These are phyloP conservation scores for Dicyrtoma fusca DNA, from an alignment of 2,888 invertebrate genomes.

Conservation along the genomic window DNA sequence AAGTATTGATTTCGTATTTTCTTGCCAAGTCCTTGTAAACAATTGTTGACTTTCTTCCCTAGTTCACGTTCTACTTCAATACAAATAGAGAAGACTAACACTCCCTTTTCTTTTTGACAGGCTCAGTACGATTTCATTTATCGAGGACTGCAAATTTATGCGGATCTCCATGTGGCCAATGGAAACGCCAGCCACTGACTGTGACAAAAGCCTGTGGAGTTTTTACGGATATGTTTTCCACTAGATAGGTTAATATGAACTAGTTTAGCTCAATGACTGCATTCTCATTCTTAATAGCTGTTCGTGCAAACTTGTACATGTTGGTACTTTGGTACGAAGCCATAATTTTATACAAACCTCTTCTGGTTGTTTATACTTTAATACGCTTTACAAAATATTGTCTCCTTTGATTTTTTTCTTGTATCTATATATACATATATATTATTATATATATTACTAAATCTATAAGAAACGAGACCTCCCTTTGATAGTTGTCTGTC, in stretches of 20 bases:
- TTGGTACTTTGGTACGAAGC: constrained; percentile 37
- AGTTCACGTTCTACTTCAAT: neutral
- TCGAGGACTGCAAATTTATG: constrained; percentile 86
- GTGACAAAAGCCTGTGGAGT: constrained; percentile 34
- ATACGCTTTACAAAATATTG: constrained; percentile 39
- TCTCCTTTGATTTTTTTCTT: constrained; percentile 35
- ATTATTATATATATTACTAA: constrained; percentile 6
- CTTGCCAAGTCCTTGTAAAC: neutral
- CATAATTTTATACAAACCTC: constrained; percentile 44
- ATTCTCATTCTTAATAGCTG: constrained; percentile 36
- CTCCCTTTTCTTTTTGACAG: constrained; percentile 63
- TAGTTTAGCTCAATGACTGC: constrained; percentile 34
- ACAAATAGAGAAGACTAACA: constrained; percentile 11
- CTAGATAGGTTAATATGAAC: constrained; percentile 33
- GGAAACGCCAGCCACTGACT: constrained; percentile 54
- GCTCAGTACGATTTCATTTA: constrained; percentile 91
- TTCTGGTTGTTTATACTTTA: constrained; percentile 47
- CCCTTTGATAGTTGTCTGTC: constrained; percentile 12
- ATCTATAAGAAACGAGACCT: constrained; percentile 21
- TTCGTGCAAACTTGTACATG: constrained; percentile 35
- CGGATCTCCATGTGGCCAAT: constrained; percentile 70
- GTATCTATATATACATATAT: constrained; percentile 14
- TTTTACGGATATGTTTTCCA: constrained; percentile 38
- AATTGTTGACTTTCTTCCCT: neutral
- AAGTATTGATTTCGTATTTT: constrained; percentile 61